Evolutionary conservation across 2,113 vertebrate species (phyloP), one percentile per base, ranked within the genome.

Genomic region (Eulemur rufifrons): DNA sequence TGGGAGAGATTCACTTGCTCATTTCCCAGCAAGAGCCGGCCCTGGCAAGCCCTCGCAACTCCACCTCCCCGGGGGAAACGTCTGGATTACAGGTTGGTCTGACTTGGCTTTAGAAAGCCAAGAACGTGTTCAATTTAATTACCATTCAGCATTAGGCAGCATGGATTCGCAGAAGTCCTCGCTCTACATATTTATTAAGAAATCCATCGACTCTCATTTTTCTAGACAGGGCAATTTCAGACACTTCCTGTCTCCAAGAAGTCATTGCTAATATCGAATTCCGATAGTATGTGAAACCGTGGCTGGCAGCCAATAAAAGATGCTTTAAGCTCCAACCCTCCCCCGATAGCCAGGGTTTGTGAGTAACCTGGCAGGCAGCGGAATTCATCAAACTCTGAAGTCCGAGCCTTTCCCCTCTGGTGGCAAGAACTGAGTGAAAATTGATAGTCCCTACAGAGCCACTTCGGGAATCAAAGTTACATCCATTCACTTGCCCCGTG

Each of bases 241-340:
- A 94, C 80, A 90, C 95, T 86, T 92, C 89, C 93, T 86, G 84
- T 96, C 92, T 98, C 93, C 54, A 92, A 69, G 95, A 96, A 97
- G 93, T 96, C 95, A 94, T 95, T 77, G 85, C 47, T 94, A 82
- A 94, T 95, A 98, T 95, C 77, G 93, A 95, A 97, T 98, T 97
- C 81, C 92, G 81, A 93, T 94, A 71, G 80, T 73, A 81, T 85
- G 50, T 84, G 94, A 87, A 83, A 85, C 74, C 74, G 68, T 93
- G 93, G 95, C 91, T 85, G 82, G 82, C 91, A 59, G 94, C 84
- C 89, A 96, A 27, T 82, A 42, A 89, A 88, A 89, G 91, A 81
- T 78, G 84, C 92, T 96, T 84, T 96, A 96, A 84, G 71, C 20
- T 42, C 56, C 83, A 92, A 3, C 42, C 34, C 54, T 89, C 73